Evolutionary conservation across 2,797 vertebrate genomes (phyloP), one percentile per base, ranked within the genome.

Genomic region (Emydoidea blandingii): DNA sequence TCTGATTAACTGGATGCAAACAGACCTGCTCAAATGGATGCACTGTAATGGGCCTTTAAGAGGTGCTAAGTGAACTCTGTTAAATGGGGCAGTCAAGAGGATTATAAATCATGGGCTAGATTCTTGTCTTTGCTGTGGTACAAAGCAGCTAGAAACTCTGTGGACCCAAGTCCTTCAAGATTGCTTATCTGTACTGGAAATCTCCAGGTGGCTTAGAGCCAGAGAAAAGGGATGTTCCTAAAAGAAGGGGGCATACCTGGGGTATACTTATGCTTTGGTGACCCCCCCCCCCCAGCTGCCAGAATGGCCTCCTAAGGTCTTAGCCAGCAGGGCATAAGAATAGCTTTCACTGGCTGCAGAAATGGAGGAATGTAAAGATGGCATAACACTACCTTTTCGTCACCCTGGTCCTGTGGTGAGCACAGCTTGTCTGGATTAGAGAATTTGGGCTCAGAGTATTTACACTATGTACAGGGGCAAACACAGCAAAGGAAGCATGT

Each of bases 1-100:
- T 92, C 79, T 68, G 76, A 12, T 91, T 92, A 74, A 49, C 37
- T 37, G 85, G 44, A 86, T 59, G 83, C 74, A 93, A 95, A 91
- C 1, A 2, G 87, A 82, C 85, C 92, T 95, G 59, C 29, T 76
- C 14, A 76, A 72, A 72, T 44, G 41, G 72, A 74, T 44, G 25
- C 37, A 56, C 65, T 88, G 84, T 79, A 81, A 31, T 2, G 5
- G 78, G 78, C 85, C 80, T 56, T 81, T 50, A 80, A 37, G 57
- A 90, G 90, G n/a, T 87, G 85, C 16, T 79, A 68, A 15, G 7
- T 94, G 12, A 94, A 19, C 47, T 87, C 50, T 8, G 4, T 74
- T 59, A 91, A 78, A 18, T 4, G 29, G 62, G 68, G 74, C 21
- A 59, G 8, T 68, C n/a, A 68, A 86, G 76, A 44, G 27, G 76